Base-by-base conservation (phyloP, 2,113 vertebrate genomes). In the Myrmecobius fasciatus region DNA sequence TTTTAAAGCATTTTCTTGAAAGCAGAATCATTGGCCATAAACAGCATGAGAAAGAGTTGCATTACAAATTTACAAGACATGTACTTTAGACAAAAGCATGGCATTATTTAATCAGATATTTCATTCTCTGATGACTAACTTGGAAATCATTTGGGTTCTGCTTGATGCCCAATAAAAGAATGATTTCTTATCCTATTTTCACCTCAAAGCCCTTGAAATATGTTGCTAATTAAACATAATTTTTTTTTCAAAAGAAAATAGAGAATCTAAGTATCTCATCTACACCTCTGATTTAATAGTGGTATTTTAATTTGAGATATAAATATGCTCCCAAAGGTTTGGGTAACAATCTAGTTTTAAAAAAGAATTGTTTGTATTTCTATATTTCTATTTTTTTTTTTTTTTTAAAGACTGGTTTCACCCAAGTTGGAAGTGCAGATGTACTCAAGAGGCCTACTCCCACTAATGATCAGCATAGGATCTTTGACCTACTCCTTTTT, bases 11-110 rank as follows among this genome's bases (percentile, higher is more conserved):
- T 49, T 91, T 54, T 89, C 52, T 88, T 67, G 25, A 90, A 91
- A 89, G 90, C 8, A 25, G 95, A 94, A 93, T 92, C 43, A 52
- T 36, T 93, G 93, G 53, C 91, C 49, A 67, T 47, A 95, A 93
- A 90, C 25, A 96, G 90, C 31, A 92, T 83, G 22, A 20, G 90
- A 67, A 11, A 89, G 67, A 43, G 20, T 43, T n/a, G 24, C 67
- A 83, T 83, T 83, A 83, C 67, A n/a, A n/a, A 96, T n/a, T 92
- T 92, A 95, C 25, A 92, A 89, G 25, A 96, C 60, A 92, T 25
- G 89, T 52, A 94, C 91, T 46, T 51, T 92, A 89, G 3, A 91
- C 26, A 83, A 46, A 43, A 43, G 53, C 10, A 92, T 0, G 91
- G 26, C 17, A 43, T 75, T 14, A 36, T 49, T 92, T 6, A 46